Conservation (phyloP, 2,113 vertebrate genomes). For the Parotia lawesii region DNA sequence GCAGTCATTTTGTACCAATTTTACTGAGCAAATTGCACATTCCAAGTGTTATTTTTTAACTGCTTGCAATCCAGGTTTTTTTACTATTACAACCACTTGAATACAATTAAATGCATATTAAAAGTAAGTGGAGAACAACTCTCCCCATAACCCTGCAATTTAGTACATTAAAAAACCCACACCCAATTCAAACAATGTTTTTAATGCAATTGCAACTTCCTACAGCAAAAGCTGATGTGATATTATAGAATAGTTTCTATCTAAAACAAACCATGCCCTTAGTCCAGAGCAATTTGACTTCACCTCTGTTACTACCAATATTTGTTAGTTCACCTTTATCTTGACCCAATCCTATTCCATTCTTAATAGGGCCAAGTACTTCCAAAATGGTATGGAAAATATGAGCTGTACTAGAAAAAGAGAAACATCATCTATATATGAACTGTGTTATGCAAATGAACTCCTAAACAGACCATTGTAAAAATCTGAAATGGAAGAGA, state of each 20-base stretch:
- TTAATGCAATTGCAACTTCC: neutral
- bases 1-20: neutral
- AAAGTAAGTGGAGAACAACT: neutral
- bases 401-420: neutral
- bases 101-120: neutral
- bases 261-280: neutral
- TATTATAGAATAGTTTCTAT: neutral
- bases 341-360: neutral
- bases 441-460: neutral
- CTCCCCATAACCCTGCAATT: neutral
- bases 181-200: neutral
- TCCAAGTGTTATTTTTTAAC: neutral
- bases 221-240: neutral
- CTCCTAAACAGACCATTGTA: neutral
- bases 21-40: neutral
- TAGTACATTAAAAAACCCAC: neutral
- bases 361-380: neutral
- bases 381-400: neutral
- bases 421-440: neutral
- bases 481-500: neutral
- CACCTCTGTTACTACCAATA: neutral
- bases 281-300: slow-evolving; percentile 17
- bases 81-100: neutral
- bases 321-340: neutral
- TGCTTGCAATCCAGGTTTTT: neutral